Percentiles rank a stretch among this genome's conserved stretches.
Conservation (phyloP, 2,888 invertebrate genomes). For the Campoletis raptor region DNA sequence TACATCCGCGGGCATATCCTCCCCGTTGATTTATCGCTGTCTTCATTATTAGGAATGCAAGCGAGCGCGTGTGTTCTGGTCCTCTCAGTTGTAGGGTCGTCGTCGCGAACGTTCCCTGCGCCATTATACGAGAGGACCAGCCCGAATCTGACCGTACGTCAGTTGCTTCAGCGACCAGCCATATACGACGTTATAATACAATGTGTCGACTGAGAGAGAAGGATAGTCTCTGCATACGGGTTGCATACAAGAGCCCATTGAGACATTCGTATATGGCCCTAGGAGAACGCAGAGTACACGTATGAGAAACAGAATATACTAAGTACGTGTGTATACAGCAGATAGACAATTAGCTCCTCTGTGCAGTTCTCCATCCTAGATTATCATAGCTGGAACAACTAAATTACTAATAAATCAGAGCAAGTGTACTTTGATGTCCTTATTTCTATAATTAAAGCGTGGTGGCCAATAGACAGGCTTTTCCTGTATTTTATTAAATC, state of each 20-base stretch:
- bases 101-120: constrained; percentile 66
- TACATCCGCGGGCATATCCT: constrained; percentile 84
- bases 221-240: constrained; percentile 64
- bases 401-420: constrained; percentile 61
- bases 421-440: constrained; percentile 30
- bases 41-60: constrained; percentile 85
- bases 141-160: constrained; percentile 79
- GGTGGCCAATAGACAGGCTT: not conserved
- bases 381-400: constrained; percentile 65
- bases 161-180: constrained; percentile 75
- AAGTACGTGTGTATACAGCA: constrained; percentile 77
- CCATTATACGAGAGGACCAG: constrained; percentile 73
- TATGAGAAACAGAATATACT: constrained; percentile 73
- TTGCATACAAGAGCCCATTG: constrained; percentile 81
- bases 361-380: constrained; percentile 78
- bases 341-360: constrained; percentile 84
- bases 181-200: constrained; percentile 78
- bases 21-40: constrained; percentile 85
- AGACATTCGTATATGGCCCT: constrained; percentile 81
- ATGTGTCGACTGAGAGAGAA: constrained; percentile 72
- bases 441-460: not conserved
- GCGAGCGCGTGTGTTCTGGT: constrained; percentile 76
- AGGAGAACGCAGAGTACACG: constrained; percentile 58
- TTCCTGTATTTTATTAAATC: not conserved
- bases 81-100: constrained; percentile 60